Evolutionary conservation across 2,888 invertebrate species (phyloP).

Genomic region (Mesodorylaimus sp.): DNA sequence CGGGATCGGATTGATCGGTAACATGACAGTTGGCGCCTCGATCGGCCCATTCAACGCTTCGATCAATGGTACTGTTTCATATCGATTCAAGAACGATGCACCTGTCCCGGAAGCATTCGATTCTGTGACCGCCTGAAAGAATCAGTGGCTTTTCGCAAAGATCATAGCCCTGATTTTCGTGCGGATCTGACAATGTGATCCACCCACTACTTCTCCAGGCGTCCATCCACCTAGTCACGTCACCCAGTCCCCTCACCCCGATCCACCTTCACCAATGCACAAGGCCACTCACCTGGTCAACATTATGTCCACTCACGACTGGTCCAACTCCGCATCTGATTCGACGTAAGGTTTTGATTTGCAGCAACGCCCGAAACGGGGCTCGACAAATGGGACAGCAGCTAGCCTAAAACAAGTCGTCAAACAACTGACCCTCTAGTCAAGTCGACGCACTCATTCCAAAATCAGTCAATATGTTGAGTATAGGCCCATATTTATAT

Average conservation of each 20-base stretch:
- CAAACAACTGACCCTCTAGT: too few relatives aligned
- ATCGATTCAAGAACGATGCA: conserved; percentile 37
- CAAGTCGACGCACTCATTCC: too few relatives aligned
- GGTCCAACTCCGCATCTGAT: not conserved
- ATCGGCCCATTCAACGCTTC: conserved; percentile 79
- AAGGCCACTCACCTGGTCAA: not conserved
- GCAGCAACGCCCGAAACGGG: conserved; percentile 88
- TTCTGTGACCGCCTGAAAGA: not conserved
- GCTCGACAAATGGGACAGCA: conserved; percentile 97
- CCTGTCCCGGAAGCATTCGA: not conserved
- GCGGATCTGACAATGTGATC: too few relatives aligned
- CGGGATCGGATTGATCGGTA: too few relatives aligned
- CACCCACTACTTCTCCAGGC: too few relatives aligned
- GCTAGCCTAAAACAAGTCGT: conserved; percentile 47
- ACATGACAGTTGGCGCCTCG: too few relatives aligned
- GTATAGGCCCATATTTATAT: too few relatives aligned
- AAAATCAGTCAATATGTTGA: too few relatives aligned
- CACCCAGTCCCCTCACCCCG: not conserved
- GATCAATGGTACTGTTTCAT: conserved; percentile 76
- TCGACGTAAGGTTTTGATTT: conserved; percentile 59
- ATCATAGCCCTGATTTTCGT: not conserved
- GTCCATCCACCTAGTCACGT: too few relatives aligned
- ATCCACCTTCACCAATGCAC: not conserved
- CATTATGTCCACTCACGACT: not conserved
- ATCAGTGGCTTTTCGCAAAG: not conserved